These are phyloP conservation scores for Podiceps cristatus DNA, from an alignment of 2,113 vertebrate genomes.

Conservation along the genomic window DNA sequence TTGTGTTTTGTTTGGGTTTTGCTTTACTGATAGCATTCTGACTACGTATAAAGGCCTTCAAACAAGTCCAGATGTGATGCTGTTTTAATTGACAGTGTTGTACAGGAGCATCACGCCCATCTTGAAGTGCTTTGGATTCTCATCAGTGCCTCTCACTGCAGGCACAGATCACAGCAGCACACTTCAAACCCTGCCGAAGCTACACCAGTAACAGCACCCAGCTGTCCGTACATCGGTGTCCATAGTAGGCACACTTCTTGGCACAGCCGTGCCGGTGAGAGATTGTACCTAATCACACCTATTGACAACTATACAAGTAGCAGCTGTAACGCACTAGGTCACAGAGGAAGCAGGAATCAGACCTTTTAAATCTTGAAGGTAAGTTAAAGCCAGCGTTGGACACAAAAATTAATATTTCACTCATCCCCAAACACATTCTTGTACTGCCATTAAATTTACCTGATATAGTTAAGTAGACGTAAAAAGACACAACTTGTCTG, in stretches of 20 bases:
- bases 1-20: neutral
- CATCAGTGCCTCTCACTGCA: neutral
- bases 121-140: neutral
- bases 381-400: neutral
- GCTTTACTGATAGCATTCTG: neutral
- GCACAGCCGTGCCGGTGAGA: neutral
- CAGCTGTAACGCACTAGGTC: neutral
- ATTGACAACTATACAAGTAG: neutral
- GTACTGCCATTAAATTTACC: neutral
- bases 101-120: rapidly evolving
- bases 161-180: neutral
- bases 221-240: neutral
- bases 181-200: neutral
- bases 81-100: neutral
- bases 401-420: neutral
- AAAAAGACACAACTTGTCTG: neutral
- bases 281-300: neutral
- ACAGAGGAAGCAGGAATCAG: neutral
- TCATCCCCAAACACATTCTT: neutral
- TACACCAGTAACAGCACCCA: neutral
- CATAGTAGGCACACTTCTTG: rapidly evolving
- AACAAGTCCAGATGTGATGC: neutral
- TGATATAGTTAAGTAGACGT: neutral
- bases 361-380: neutral
- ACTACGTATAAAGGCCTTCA: neutral